These are phyloP conservation scores for Moxostoma hubbsi DNA, from an alignment of 2,797 vertebrate species.

Conservation along the genomic window DNA sequence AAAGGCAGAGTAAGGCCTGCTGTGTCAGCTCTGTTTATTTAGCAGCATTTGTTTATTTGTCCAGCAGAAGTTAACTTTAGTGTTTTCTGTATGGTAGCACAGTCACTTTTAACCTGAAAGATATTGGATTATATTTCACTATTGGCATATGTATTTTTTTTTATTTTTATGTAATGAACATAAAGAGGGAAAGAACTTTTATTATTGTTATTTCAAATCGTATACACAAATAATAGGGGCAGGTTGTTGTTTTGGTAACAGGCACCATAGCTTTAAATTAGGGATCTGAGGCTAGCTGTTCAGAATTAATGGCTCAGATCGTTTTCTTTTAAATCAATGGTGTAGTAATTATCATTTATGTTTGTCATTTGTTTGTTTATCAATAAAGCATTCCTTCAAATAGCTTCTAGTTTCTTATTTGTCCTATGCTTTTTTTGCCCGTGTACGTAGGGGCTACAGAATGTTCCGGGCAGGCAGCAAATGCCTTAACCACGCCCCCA, in stretches of 20 bases:
- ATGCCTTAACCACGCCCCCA: too few relatives aligned
- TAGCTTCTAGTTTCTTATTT: not conserved
- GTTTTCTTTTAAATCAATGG: constrained; percentile 49
- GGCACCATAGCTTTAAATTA: constrained; percentile 66
- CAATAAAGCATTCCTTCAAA: constrained; percentile 86
- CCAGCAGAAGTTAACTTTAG: constrained; percentile 25
- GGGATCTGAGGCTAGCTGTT: constrained; percentile 60
- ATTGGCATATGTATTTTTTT: constrained; percentile 14
- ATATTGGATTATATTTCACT: constrained; percentile 41
- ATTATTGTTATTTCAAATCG: not conserved
- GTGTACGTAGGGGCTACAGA: too few relatives aligned
- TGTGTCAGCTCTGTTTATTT: not conserved
- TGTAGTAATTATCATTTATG: constrained; percentile 61
- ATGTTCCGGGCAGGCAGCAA: too few relatives aligned
- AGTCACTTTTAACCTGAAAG: constrained; percentile 62
- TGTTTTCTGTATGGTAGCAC: constrained; percentile 55
- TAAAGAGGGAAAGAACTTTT: constrained; percentile 22
- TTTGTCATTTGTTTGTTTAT: constrained; percentile 70
- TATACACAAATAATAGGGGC: constrained; percentile 11
- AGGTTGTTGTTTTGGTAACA: constrained; percentile 39
- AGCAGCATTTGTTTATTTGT: constrained; percentile 25
- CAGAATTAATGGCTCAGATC: constrained; percentile 68
- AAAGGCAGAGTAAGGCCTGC: too few relatives aligned
- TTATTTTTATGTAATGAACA: not conserved
- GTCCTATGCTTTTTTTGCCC: too few relatives aligned